A percentile compares a stretch with the other conserved stretches of the same genome.
phyloP scores from a whole-genome alignment of 2,888 invertebrate genomes.

The Congeria kusceri region DNA sequence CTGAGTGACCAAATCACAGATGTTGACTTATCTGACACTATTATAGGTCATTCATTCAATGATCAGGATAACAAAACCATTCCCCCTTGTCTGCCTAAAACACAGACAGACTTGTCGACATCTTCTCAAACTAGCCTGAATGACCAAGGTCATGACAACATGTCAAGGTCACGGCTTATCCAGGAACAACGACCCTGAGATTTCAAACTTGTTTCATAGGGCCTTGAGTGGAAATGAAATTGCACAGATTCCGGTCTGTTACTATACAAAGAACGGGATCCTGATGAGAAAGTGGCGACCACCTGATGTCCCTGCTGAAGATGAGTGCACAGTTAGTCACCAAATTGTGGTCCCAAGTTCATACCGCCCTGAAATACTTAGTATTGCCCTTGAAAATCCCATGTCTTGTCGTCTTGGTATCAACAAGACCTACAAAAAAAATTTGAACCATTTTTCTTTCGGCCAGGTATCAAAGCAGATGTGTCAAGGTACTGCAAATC shows the following conservation, averaged over 20 bases:
- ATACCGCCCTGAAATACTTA: too few species aligned
- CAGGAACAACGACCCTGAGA: not conserved
- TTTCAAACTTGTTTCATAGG: too few species aligned
- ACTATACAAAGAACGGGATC: too few species aligned
- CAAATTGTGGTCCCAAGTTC: too few species aligned
- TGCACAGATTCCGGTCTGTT: too few species aligned
- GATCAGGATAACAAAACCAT: not conserved
- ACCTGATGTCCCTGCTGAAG: too few species aligned
- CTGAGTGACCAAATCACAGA: not conserved
- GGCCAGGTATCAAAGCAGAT: slow-evolving; percentile 26
- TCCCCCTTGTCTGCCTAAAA: not conserved
- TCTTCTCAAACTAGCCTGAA: not conserved
- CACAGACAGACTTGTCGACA: too few species aligned
- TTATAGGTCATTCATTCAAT: not conserved
- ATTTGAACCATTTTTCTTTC: not conserved
- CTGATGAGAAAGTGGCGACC: too few species aligned
- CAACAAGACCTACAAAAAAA: not conserved
- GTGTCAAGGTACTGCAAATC: slow-evolving; percentile 41
- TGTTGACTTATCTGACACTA: too few species aligned
- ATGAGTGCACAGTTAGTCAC: too few species aligned
- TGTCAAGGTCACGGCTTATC: not conserved
- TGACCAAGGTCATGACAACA: too few species aligned
- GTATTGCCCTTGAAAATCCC: not conserved
- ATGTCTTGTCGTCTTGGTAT: not conserved
- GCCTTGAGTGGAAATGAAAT: too few species aligned